A percentile compares a stretch with the other conserved stretches of the same genome.
Evolutionary conservation across 2,888 invertebrate species (phyloP).

Genomic region (Chymomyza fuscimana): DNA sequence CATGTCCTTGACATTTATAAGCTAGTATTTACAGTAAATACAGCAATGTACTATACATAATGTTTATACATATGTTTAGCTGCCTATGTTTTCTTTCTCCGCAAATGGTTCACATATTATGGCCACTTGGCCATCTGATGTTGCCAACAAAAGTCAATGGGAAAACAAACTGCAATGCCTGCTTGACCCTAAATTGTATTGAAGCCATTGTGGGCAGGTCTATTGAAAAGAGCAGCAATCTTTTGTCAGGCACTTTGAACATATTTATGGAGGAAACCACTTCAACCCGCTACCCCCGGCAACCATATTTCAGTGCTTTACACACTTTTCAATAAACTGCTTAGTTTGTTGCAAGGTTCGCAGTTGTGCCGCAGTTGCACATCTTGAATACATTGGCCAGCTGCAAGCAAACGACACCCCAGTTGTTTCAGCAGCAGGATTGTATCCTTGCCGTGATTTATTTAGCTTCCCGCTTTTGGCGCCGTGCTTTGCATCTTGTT

Average conservation of each 20-base stretch:
- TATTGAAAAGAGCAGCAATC: conserved; percentile 40
- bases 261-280: conserved; percentile 38
- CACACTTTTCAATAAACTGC: conserved; percentile 67
- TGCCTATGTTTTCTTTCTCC: no score
- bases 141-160: background rate
- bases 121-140: no score
- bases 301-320: conserved; percentile 9
- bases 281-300: background rate
- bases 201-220: conserved; percentile 41
- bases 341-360: conserved; percentile 48
- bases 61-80: no score
- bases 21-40: background rate
- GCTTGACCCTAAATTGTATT: background rate
- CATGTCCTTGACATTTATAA: no score
- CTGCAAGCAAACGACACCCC: background rate
- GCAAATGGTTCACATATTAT: background rate
- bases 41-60: background rate
- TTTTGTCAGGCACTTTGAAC: conserved; percentile 35
- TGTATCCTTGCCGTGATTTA: conserved; percentile 57
- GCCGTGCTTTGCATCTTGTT: conserved; percentile 61
- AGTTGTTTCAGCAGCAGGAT: background rate
- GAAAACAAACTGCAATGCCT: background rate
- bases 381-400: background rate
- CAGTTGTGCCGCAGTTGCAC: background rate
- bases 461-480: background rate